Percentiles rank a stretch among this genome's conserved stretches.
Evolutionary conservation across 1,140 invertebrate species (phyloP).

Genomic region (Notospermus geniculatus): DNA sequence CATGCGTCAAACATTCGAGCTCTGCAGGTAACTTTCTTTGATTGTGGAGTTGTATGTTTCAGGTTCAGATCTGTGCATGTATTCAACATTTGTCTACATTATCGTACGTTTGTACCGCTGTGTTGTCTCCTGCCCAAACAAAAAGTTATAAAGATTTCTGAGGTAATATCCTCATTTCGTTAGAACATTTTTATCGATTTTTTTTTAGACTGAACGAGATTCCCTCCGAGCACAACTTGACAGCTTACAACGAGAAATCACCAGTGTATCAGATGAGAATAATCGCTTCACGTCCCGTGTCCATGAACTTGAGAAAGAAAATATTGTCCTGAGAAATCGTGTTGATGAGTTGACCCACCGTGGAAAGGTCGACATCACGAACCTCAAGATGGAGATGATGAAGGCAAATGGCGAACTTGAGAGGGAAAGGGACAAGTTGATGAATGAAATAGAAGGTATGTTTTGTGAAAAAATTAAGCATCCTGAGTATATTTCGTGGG

Average conservation of each 20-base stretch:
- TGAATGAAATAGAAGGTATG: conserved; percentile 48
- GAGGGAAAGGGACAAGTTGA: conserved; percentile 47
- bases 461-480: not conserved
- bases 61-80: not conserved
- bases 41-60: not conserved
- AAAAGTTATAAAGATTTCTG: conserved; percentile 7
- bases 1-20: conserved; percentile 40
- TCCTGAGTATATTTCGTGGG: too few species aligned
- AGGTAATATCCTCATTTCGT: conserved; percentile 9
- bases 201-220: conserved; percentile 46
- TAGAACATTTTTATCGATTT: conserved; percentile 12
- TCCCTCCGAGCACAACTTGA: conserved; percentile 47
- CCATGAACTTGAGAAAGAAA: conserved; percentile 53
- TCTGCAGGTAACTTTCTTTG: conserved; percentile 36
- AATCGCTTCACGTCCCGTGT: conserved; percentile 40
- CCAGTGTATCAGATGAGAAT: conserved; percentile 33
- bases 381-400: conserved; percentile 54
- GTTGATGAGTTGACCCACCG: conserved; percentile 47
- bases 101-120: not conserved
- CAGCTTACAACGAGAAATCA: conserved; percentile 41
- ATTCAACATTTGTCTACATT: not conserved
- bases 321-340: conserved; percentile 39
- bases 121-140: not conserved
- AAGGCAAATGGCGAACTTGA: conserved; percentile 51
- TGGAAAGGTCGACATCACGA: conserved; percentile 47